These are phyloP conservation scores for Chionomys nivalis DNA, from an alignment of 2,113 vertebrate species.

Conservation along the genomic window DNA sequence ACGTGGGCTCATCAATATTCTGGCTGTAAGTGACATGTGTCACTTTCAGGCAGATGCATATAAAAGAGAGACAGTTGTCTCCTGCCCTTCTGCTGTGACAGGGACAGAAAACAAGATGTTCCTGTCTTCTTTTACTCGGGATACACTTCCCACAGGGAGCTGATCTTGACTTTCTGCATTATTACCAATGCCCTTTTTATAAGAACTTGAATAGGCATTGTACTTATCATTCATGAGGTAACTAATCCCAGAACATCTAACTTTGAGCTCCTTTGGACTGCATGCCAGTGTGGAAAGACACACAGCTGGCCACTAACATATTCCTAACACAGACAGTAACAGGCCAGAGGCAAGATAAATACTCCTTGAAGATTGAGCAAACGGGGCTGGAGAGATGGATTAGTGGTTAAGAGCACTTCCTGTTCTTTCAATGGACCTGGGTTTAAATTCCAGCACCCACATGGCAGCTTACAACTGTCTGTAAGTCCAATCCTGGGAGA, in stretches of 20 bases:
- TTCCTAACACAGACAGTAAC: neutral
- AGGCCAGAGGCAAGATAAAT: neutral
- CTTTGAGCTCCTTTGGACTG: neutral
- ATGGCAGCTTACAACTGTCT: neutral
- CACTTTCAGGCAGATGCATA: neutral
- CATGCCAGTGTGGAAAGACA: neutral
- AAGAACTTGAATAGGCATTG: neutral
- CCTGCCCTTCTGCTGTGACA: neutral
- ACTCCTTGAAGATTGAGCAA: neutral
- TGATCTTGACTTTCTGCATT: neutral
- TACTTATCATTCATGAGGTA: neutral
- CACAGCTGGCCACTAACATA: neutral
- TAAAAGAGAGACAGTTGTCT: neutral
- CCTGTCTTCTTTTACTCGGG: neutral
- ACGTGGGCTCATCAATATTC: neutral
- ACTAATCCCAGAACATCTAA: neutral
- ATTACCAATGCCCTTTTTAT: neutral
- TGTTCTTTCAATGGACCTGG: too few relatives aligned
- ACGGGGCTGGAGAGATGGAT: neutral
- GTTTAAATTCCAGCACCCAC: neutral
- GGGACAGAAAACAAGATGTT: neutral
- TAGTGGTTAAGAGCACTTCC: too few relatives aligned
- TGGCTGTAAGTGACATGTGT: neutral
- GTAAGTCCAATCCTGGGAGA: neutral
- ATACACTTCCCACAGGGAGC: neutral